Percentiles rank a stretch among this genome's conserved stretches.
These are phyloP conservation scores for Apamea sordens DNA, from an alignment of 2,888 invertebrate genomes.

Conservation along the genomic window DNA sequence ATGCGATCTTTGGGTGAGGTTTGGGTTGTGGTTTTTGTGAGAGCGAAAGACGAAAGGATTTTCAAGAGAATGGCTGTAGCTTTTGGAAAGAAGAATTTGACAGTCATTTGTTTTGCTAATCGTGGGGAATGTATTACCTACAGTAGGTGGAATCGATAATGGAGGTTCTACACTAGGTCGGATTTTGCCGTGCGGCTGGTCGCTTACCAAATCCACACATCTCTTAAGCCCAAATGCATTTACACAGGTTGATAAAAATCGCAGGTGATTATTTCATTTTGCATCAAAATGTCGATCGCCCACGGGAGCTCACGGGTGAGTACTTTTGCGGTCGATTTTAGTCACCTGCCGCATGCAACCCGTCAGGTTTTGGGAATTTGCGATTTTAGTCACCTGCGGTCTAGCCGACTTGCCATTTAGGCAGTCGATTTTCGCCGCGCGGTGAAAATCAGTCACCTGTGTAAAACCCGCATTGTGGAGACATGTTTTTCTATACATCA, in stretches of 20 bases:
- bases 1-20: neutral
- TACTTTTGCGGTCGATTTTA: neutral
- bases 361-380: neutral
- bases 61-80: neutral
- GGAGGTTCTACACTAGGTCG: neutral
- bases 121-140: neutral
- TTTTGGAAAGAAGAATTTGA: neutral
- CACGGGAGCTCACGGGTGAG: neutral
- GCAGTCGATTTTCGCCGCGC: neutral
- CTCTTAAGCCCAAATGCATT: neutral
- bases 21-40: neutral
- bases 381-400: neutral
- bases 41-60: neutral
- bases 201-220: neutral
- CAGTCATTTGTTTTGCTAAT: neutral
- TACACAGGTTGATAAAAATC: neutral
- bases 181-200: neutral
- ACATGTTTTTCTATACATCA: neutral
- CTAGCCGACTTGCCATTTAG: neutral
- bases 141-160: neutral
- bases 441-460: too few species aligned
- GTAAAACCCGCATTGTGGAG: neutral
- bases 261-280: neutral
- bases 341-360: neutral
- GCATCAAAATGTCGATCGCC: neutral